Conservation (phyloP, 2,797 vertebrate genomes). For the Hydrolagus colliei region DNA sequence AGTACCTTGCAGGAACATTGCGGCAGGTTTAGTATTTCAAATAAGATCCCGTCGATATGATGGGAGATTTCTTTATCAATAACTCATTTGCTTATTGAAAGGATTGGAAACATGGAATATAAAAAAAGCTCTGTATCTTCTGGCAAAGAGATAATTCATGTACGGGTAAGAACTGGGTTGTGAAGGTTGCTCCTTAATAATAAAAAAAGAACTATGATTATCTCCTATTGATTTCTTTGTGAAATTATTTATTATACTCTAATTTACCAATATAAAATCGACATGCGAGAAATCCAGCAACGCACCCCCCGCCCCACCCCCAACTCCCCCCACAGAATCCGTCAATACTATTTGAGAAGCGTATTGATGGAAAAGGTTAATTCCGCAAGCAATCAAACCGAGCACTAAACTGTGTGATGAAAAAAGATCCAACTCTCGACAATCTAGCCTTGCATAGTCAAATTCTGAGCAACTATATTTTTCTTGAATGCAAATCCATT, state of each 20-base stretch:
- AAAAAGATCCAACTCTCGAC: no score
- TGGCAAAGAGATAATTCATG: no score
- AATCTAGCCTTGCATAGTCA: no score
- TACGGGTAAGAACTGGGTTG: neutral
- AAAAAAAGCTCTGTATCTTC: neutral
- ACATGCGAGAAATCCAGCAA: neutral
- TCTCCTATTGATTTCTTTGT: neutral
- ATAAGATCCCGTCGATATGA: neutral
- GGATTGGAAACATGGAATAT: neutral
- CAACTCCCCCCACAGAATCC: no score
- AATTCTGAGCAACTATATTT: no score
- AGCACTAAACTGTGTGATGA: no score
- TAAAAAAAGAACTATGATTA: neutral
- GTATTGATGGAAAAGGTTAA: neutral
- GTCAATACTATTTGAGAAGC: neutral
- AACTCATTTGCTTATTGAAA: neutral
- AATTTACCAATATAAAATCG: neutral
- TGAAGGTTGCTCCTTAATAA: neutral
- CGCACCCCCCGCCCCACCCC: no score
- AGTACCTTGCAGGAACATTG: neutral
- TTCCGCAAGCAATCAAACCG: neutral
- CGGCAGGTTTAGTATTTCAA: neutral
- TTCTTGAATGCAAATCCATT: no score
- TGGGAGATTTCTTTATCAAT: neutral
- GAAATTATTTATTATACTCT: neutral